Percentiles rank a stretch among this genome's conserved stretches.
Conservation (phyloP, 2,888 invertebrate genomes). For the Neoascia interrupta region DNA sequence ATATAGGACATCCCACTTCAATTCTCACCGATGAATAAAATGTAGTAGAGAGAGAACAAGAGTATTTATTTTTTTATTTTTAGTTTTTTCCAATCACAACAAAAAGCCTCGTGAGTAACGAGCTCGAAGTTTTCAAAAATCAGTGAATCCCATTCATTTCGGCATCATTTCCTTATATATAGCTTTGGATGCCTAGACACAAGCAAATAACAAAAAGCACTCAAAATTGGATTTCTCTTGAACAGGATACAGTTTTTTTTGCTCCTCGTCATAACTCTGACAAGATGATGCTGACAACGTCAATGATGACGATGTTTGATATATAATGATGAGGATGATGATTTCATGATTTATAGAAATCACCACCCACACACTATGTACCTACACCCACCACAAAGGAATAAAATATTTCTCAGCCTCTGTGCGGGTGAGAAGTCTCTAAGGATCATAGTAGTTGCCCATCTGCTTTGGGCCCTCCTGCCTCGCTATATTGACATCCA, state of each 20-base stretch:
- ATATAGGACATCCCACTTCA: slow-evolving; percentile 45
- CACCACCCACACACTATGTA: background rate
- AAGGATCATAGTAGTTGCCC: slow-evolving; percentile 22
- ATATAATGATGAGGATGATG: slow-evolving; percentile 33
- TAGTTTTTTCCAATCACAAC: slow-evolving; percentile 61
- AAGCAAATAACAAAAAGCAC: background rate
- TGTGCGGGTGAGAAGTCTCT: slow-evolving; percentile 23
- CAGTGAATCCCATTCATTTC: slow-evolving; percentile 63
- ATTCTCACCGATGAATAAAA: slow-evolving; percentile 43
- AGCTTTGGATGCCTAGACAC: slow-evolving; percentile 8
- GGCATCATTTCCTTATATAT: slow-evolving; percentile 39
- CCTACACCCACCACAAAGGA: background rate
- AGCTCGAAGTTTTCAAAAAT: slow-evolving; percentile 63
- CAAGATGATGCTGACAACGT: slow-evolving; percentile 45
- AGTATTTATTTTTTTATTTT: slow-evolving; percentile 50
- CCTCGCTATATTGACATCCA: slow-evolving; percentile 32
- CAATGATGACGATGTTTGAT: too few species aligned
- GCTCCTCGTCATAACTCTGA: background rate
- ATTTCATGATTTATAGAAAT: slow-evolving; percentile 21
- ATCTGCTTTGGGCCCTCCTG: too few species aligned
- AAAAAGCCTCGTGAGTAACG: slow-evolving; percentile 64
- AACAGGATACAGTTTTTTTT: slow-evolving; percentile 40
- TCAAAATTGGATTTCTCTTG: slow-evolving; percentile 64
- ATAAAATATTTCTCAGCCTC: too few species aligned
- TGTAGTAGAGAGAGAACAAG: slow-evolving; percentile 7